Conservation (phyloP, 2,797 vertebrate genomes). For the Malurus leucopterus region DNA sequence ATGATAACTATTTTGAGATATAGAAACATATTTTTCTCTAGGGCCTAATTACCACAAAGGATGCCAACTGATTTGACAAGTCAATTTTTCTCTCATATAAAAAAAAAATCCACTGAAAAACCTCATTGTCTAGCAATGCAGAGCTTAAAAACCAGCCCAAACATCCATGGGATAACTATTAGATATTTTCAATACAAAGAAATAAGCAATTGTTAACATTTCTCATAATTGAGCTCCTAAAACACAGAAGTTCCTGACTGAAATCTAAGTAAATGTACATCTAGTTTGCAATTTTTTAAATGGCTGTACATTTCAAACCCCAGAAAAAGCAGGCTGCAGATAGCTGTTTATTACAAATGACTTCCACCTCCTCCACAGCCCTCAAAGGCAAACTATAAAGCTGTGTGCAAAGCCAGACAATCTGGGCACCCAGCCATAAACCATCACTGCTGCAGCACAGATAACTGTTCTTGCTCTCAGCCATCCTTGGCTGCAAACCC, state of each 20-base stretch:
- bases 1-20: background rate
- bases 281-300: background rate
- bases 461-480: slow-evolving; percentile 60
- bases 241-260: background rate
- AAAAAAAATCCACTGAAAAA: background rate
- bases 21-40: slow-evolving; percentile 28
- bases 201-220: background rate
- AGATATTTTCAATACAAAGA: background rate
- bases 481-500: slow-evolving; percentile 64
- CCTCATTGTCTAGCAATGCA: background rate
- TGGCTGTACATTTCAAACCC: background rate
- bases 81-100: background rate
- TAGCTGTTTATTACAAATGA: slow-evolving; percentile 61
- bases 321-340: slow-evolving; percentile 32
- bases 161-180: background rate
- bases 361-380: slow-evolving; percentile 64
- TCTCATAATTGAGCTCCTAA: background rate
- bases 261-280: background rate
- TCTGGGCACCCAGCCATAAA: slow-evolving; percentile 73
- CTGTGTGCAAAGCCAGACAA: slow-evolving; percentile 68
- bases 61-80: background rate
- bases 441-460: slow-evolving; percentile 58
- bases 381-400: slow-evolving; percentile 67
- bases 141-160: background rate
- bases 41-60: slow-evolving; percentile 25